phyloP scores from a whole-genome alignment of 2,888 invertebrate species.

The Argyresthia goedartella region DNA sequence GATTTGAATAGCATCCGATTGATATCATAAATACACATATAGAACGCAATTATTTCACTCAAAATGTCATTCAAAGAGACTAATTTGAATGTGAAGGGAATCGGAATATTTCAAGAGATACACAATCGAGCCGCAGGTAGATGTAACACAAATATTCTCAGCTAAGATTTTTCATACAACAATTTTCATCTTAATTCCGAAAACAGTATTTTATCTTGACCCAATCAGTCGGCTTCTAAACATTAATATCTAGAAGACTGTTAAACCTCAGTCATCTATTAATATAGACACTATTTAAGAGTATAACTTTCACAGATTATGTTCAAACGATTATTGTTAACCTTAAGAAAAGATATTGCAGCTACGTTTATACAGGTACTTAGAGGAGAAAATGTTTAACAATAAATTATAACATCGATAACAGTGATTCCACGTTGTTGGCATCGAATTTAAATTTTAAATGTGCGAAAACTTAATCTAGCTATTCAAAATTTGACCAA shows the following conservation, averaged over 20 bases:
- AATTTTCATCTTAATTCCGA: no score
- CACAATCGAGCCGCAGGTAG: no score
- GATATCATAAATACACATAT: no score
- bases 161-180: no score
- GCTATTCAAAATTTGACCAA: neutral
- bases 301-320: neutral
- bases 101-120: no score
- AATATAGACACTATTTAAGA: neutral
- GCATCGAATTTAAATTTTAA: constrained; percentile 14
- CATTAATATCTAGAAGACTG: constrained; percentile 12
- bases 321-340: neutral
- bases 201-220: constrained; percentile 16
- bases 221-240: constrained; percentile 23
- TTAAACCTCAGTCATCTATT: constrained; percentile 24
- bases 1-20: no score
- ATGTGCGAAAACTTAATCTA: neutral
- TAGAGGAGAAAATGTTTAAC: neutral
- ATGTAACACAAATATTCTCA: no score
- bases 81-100: no score
- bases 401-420: neutral
- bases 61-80: no score
- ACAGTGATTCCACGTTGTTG: constrained; percentile 26
- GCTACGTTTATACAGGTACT: neutral
- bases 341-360: neutral
- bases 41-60: no score